phyloP scores from a whole-genome alignment of 2,797 vertebrate genomes.

The Anguilla megastoma region DNA sequence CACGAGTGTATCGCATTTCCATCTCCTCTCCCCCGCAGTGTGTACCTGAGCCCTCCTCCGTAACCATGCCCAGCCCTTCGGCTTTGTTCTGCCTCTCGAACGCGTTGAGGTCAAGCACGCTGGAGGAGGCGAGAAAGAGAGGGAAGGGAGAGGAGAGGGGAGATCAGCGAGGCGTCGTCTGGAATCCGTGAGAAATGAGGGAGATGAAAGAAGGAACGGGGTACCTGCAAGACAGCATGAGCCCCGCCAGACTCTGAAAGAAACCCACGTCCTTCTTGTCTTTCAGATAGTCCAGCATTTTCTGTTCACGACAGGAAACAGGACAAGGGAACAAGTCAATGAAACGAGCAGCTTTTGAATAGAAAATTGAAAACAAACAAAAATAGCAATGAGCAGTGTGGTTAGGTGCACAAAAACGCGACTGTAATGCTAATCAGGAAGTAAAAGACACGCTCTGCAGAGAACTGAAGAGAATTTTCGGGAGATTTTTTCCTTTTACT shows the following conservation, averaged over 20 bases:
- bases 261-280: constrained; percentile 96
- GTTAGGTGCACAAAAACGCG: neutral
- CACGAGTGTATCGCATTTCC: neutral
- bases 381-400: neutral
- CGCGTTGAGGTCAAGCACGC: constrained; percentile 93
- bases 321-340: constrained; percentile 30
- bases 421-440: neutral
- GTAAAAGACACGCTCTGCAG: neutral
- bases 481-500: neutral
- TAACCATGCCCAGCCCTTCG: constrained; percentile 96
- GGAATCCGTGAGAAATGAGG: neutral
- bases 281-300: constrained; percentile 96
- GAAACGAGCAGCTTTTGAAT: neutral
- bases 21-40: constrained; percentile 38
- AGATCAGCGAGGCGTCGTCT: constrained; percentile 3
- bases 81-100: constrained; percentile 98
- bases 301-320: constrained; percentile 69
- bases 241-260: constrained; percentile 91
- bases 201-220: neutral
- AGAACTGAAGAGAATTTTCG: neutral
- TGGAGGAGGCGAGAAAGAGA: constrained; percentile 54
- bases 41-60: constrained; percentile 94
- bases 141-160: constrained; percentile 16
- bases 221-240: constrained; percentile 97
- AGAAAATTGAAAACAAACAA: neutral